A percentile compares a stretch with the other conserved stretches of the same genome.
These are phyloP conservation scores for Eurytoma californica DNA, from an alignment of 2,888 invertebrate species.

Conservation along the genomic window DNA sequence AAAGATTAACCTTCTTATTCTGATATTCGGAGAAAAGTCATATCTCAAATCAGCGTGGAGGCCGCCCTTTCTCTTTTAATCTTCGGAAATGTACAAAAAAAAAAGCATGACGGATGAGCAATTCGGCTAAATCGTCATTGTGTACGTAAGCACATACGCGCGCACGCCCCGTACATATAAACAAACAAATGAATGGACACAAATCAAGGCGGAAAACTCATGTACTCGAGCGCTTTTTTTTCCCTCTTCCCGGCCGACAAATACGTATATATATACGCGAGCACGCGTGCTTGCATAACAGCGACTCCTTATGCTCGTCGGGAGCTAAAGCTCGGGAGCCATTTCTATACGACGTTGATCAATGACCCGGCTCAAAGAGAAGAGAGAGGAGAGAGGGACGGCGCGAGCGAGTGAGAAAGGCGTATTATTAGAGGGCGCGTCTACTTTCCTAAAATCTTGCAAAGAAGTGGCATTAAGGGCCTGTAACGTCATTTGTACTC, in stretches of 20 bases:
- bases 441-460: slow-evolving; percentile 50
- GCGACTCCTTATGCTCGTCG: neutral
- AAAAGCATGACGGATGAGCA: slow-evolving; percentile 29
- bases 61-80: slow-evolving; percentile 4
- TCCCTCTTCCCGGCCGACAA: neutral
- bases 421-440: slow-evolving; percentile 45
- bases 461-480: slow-evolving; percentile 47
- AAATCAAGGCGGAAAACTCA: slow-evolving; percentile 43
- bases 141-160: neutral
- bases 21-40: slow-evolving; percentile 4
- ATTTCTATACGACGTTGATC: slow-evolving; percentile 52
- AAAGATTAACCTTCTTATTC: slow-evolving; percentile 15
- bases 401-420: slow-evolving; percentile 1
- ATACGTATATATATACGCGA: neutral
- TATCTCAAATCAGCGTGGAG: slow-evolving; percentile 19
- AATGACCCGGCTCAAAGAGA: slow-evolving; percentile 36
- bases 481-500: slow-evolving; percentile 54
- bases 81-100: neutral
- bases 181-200: slow-evolving; percentile 45
- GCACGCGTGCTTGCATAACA: slow-evolving; percentile 3
- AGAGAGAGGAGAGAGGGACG: slow-evolving; percentile 14
- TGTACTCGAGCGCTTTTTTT: slow-evolving; percentile 1
- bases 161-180: slow-evolving; percentile 22
- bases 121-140: slow-evolving; percentile 33
- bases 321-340: slow-evolving; percentile 1